Evolutionary conservation across 2,888 invertebrate genomes (phyloP).

Genomic region (Cheilosia variabilis): DNA sequence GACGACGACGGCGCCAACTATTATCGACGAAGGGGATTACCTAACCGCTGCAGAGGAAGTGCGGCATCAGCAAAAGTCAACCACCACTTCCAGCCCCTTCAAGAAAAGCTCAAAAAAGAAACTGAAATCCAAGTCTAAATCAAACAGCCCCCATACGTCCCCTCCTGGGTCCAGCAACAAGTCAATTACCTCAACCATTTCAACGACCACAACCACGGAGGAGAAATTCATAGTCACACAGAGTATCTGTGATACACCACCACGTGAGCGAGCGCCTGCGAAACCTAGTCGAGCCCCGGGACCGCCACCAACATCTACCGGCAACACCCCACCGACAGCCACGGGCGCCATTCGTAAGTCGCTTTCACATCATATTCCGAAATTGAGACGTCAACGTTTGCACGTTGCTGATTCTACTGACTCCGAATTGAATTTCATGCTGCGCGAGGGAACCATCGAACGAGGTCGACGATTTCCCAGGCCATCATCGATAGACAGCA

Average conservation of each 20-base stretch:
- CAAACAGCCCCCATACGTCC: slow-evolving; percentile 31
- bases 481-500: slow-evolving; percentile 74
- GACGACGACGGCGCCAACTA: slow-evolving; percentile 13
- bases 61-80: slow-evolving; percentile 36
- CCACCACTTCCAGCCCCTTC: slow-evolving; percentile 31
- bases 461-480: slow-evolving; percentile 81
- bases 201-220: slow-evolving; percentile 77
- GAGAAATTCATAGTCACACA: slow-evolving; percentile 81
- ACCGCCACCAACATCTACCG: slow-evolving; percentile 33
- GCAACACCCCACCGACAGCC: slow-evolving; percentile 65
- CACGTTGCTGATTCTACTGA: slow-evolving; percentile 69
- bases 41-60: slow-evolving; percentile 48
- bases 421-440: slow-evolving; percentile 79
- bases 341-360: slow-evolving; percentile 77
- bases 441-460: slow-evolving; percentile 77
- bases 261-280: slow-evolving; percentile 82
- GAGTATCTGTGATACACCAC: slow-evolving; percentile 82
- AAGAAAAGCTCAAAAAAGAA: slow-evolving; percentile 74
- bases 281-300: slow-evolving; percentile 80
- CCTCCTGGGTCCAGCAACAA: slow-evolving; percentile 44
- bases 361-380: slow-evolving; percentile 66
- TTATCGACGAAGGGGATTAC: slow-evolving; percentile 57
- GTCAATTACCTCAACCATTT: slow-evolving; percentile 62
- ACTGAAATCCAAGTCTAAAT: slow-evolving; percentile 74
- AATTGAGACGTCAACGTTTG: slow-evolving; percentile 65